Evolutionary conservation across 2,888 invertebrate species (phyloP), one percentile per base, ranked within the genome.

Genomic region (Xestoiulus laeticollis): DNA sequence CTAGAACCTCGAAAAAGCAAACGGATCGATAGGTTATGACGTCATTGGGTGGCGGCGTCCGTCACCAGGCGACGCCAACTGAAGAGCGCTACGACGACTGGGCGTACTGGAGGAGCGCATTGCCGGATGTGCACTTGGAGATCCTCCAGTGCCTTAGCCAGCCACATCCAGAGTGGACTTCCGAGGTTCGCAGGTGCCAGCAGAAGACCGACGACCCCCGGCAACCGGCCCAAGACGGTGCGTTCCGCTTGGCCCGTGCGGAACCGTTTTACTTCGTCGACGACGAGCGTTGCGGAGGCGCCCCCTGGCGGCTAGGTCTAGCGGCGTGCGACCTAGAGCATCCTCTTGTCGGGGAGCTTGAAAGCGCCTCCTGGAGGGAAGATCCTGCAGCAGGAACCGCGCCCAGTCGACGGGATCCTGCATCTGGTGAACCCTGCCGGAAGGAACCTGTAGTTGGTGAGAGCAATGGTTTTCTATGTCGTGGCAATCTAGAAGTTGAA

Each of bases 161-260:
- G 12, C 10, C 68, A 68, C 10, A 26, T 22, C n/a, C 22, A 22
- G 26, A 5, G 26, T 68, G 10, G 26, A 5, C 26, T 19, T 22
- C 85, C n/a, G 43, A 26, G 1, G 68, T 22, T 68, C n/a, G n/a
- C n/a, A 6, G 68, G 68, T 22, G 85, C n/a, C n/a, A 85, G 19
- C 14, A 85, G 32, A 26, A 43, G 16, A 19, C 14, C 14, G 85
- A 85, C n/a, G 5, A n/a, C 43, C 26, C 30, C 22, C 19, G 19
- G 22, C 26, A 26, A 26, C 38, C 32, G 32, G 68, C n/a, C 68
- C 22, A 68, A 5, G 68, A 68, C 68, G 68, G 68, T 12, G 59
- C 22, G 19, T 86, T 86, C 32, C 22, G 43, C 26, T 86, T 86
- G 30, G 86, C 44, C 22, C 22, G 86, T 16, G 86, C 86, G 48